Evolutionary conservation across 2,113 vertebrate genomes (phyloP).

Genomic region (Corythoichthys intestinalis): DNA sequence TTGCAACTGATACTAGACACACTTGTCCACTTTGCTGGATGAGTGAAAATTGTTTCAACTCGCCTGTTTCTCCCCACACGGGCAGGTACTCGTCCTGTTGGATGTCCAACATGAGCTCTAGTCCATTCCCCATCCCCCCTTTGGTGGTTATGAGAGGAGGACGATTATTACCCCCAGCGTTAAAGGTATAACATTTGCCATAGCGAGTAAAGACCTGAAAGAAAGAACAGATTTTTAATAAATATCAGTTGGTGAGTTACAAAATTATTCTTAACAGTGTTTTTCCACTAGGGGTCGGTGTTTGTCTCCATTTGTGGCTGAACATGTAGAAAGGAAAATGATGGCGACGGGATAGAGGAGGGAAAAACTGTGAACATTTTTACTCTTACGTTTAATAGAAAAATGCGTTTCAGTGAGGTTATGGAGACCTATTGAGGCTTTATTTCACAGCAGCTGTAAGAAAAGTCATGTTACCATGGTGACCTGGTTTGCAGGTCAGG

Average conservation of each 20-base stretch:
- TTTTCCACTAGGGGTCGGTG: conserved; percentile 62
- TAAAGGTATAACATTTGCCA: conserved; percentile 98
- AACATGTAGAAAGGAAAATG: neutral
- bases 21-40: neutral
- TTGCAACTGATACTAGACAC: neutral
- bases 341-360: conserved; percentile 1
- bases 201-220: conserved; percentile 93
- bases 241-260: neutral
- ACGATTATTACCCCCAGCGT: conserved; percentile 81
- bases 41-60: conserved; percentile 8
- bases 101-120: conserved; percentile 98
- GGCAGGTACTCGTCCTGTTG: conserved; percentile 97
- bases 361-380: neutral
- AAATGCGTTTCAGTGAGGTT: conserved; percentile 33
- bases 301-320: conserved; percentile 26
- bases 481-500: conserved; percentile 44
- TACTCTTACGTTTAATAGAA: conserved; percentile 27
- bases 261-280: neutral
- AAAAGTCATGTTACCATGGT: conserved; percentile 64
- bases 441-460: conserved; percentile 23
- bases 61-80: conserved; percentile 96
- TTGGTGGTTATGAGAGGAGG: conserved; percentile 87
- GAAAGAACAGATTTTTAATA: conserved; percentile 17
- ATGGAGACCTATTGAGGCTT: conserved; percentile 24
- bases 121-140: conserved; percentile 93